A percentile compares a stretch with the other conserved stretches of the same genome.
Conservation (phyloP, 2,888 invertebrate genomes). For the Tortrix viridana region DNA sequence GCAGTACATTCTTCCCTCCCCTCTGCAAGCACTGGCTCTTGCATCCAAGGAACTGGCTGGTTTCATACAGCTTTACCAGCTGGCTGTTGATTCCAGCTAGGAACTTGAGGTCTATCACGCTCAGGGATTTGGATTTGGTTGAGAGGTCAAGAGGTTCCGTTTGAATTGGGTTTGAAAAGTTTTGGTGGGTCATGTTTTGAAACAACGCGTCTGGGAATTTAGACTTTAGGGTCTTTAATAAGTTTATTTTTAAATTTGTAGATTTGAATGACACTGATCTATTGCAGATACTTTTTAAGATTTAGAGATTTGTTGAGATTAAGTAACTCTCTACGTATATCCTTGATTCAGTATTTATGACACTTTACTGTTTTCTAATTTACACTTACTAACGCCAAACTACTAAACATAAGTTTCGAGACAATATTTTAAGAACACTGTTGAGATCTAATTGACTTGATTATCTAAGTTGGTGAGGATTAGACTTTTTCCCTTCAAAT, state of each 20-base stretch:
- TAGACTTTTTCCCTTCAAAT: slow-evolving; percentile 57
- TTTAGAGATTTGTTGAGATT: too few relatives aligned
- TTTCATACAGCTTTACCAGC: slow-evolving; percentile 69
- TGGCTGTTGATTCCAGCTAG: slow-evolving; percentile 72
- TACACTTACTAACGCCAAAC: too few relatives aligned
- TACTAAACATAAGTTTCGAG: too few relatives aligned
- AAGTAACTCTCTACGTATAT: not conserved
- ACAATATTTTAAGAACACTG: too few relatives aligned
- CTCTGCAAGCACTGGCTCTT: slow-evolving; percentile 43
- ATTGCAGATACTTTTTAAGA: too few relatives aligned
- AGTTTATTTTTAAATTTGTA: too few relatives aligned
- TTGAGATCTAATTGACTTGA: not conserved
- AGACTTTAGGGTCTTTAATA: too few relatives aligned
- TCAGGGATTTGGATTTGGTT: slow-evolving; percentile 51
- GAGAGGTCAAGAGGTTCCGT: slow-evolving; percentile 75
- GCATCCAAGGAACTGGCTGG: slow-evolving; percentile 57
- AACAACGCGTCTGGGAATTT: too few relatives aligned
- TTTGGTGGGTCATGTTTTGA: not conserved
- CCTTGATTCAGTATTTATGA: not conserved
- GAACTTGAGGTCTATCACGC: slow-evolving; percentile 71
- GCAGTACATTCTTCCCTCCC: slow-evolving; percentile 64
- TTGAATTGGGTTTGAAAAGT: slow-evolving; percentile 47
- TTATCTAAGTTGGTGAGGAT: slow-evolving; percentile 3
- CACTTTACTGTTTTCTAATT: not conserved
- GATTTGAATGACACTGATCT: too few relatives aligned